Conservation (phyloP, 2,113 vertebrate genomes). For the Sceloporus tristichus region DNA sequence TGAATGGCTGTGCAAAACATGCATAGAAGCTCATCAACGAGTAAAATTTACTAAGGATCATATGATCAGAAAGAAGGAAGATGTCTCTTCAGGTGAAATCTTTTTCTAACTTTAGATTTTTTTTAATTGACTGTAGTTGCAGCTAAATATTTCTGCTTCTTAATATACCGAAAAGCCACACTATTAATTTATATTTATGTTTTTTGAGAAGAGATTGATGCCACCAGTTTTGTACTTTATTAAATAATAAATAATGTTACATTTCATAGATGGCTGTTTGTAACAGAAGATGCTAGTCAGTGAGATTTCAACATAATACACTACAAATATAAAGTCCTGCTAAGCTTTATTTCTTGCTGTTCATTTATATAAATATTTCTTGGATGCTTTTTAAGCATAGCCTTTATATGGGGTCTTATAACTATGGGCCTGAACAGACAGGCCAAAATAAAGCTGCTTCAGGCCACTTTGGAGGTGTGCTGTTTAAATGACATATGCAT, state of each 20-base stretch:
- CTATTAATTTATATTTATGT: neutral
- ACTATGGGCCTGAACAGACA: too few species aligned
- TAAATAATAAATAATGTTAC: neutral
- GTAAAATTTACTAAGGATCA: conserved; percentile 99
- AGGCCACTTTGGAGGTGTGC: too few species aligned
- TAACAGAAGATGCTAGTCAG: neutral
- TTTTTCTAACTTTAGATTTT: neutral
- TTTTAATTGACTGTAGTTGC: neutral
- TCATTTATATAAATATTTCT: neutral
- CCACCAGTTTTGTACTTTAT: neutral
- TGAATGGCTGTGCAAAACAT: conserved; percentile 98
- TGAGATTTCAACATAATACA: neutral
- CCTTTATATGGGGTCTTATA: too few species aligned
- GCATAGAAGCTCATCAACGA: conserved; percentile 97
- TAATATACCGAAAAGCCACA: neutral
- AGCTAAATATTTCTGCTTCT: neutral
- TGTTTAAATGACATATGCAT: too few species aligned
- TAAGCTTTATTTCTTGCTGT: neutral
- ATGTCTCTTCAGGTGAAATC: conserved; percentile 88
- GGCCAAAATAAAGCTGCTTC: too few species aligned
- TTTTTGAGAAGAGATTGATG: neutral
- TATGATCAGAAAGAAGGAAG: conserved; percentile 97
- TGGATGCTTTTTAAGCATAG: neutral
- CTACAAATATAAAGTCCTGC: neutral
- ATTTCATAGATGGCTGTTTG: neutral